A percentile compares a stretch with the other conserved stretches of the same genome.
These are phyloP conservation scores for Gasterosteus nipponicus DNA, from an alignment of 2,113 vertebrate species.

Conservation along the genomic window DNA sequence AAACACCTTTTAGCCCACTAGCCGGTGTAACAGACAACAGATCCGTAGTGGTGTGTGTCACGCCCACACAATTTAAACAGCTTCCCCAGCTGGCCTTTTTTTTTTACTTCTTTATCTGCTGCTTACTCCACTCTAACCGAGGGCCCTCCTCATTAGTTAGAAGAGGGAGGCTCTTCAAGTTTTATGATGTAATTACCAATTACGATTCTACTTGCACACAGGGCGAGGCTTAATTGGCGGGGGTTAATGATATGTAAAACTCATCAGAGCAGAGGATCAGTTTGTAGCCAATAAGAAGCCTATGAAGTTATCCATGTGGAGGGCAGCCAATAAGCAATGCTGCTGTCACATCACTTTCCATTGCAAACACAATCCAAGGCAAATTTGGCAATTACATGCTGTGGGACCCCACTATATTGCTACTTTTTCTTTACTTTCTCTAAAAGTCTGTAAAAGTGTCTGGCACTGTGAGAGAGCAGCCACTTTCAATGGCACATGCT, in stretches of 20 bases:
- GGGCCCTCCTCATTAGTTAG: slow-evolving; percentile 41
- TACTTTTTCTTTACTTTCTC: slow-evolving; percentile 16
- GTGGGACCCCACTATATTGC: slow-evolving; percentile 20
- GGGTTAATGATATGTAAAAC: slow-evolving; percentile 62
- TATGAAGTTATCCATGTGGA: slow-evolving; percentile 61
- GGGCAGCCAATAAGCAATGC: slow-evolving; percentile 44
- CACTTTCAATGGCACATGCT: neutral
- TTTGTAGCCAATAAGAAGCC: slow-evolving; percentile 65
- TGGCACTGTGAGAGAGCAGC: neutral
- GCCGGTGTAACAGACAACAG: neutral
- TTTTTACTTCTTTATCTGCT: slow-evolving; percentile 10
- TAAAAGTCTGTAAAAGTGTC: neutral
- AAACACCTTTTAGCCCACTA: neutral
- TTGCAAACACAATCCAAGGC: slow-evolving; percentile 15
- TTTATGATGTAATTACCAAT: slow-evolving; percentile 62
- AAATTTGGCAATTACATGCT: slow-evolving; percentile 5
- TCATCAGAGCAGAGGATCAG: slow-evolving; percentile 34
- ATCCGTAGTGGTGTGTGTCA: neutral
- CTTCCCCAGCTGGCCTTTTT: slow-evolving; percentile 13
- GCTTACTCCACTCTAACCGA: slow-evolving; percentile 43
- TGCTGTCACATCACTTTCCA: slow-evolving; percentile 31
- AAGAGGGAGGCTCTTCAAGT: slow-evolving; percentile 53
- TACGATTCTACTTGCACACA: slow-evolving; percentile 19
- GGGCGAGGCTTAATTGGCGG: slow-evolving; percentile 39
- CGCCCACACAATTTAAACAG: slow-evolving; percentile 8